phyloP scores from a whole-genome alignment of 2,113 vertebrate species.

The Corvus hawaiiensis region DNA sequence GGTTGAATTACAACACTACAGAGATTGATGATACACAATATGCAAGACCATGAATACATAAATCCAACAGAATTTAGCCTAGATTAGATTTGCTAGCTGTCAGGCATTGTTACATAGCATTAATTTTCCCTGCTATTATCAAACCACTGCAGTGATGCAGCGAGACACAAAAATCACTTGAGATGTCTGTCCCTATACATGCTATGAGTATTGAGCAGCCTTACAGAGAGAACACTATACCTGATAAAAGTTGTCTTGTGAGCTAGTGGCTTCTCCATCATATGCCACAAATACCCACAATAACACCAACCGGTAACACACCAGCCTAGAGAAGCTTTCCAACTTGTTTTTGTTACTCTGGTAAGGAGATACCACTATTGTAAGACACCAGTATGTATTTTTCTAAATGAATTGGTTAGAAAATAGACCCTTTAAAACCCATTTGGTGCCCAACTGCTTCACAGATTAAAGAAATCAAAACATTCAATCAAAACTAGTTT shows the following conservation, averaged over 20 bases:
- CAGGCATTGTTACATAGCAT: not conserved
- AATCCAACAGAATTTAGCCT: slow-evolving; percentile 13
- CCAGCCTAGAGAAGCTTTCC: not conserved
- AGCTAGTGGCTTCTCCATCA: not conserved
- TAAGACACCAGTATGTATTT: not conserved
- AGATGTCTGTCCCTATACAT: not conserved
- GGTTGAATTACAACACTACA: slow-evolving; percentile 17
- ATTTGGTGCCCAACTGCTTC: accelerated
- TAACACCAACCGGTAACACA: not conserved
- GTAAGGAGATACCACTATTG: not conserved
- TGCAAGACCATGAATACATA: not conserved
- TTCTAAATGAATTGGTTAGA: not conserved
- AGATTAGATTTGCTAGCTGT: slow-evolving; percentile 40
- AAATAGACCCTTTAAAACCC: not conserved
- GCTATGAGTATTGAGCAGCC: not conserved
- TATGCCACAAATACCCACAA: not conserved
- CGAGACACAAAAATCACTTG: not conserved
- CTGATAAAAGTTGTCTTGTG: not conserved
- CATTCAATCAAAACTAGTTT: not conserved
- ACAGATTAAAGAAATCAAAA: not conserved
- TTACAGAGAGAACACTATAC: not conserved
- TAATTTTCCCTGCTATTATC: not conserved
- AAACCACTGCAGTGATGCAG: not conserved
- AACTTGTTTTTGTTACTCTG: not conserved
- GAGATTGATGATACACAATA: not conserved